Base-by-base conservation (phyloP, 1,140 invertebrate genomes). In the Anastrepha ludens region DNA sequence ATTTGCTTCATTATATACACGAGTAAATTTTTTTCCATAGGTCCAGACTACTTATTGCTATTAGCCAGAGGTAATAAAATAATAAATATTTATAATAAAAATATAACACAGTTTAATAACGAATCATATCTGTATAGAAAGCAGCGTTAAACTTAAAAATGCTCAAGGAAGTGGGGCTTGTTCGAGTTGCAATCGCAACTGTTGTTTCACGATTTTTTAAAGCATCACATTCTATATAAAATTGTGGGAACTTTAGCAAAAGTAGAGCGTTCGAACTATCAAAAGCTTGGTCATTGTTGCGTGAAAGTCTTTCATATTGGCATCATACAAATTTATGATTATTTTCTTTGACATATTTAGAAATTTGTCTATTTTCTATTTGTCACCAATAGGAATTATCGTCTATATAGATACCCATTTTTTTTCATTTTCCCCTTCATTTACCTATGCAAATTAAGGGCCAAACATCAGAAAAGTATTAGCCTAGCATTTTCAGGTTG, bases 61-160 rank as follows among this genome's bases (percentile, higher is more conserved):
- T 81, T 81, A 81, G 74, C 74, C 74, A 55, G 55, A 29, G 41
- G 15, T 74, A n/a, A 29, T 55, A 29, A 81, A 81, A 81, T 44
- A 47, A 81, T 9, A 81, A 58, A 20, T 41, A 67, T 29, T 15
- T 29, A 55, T 81, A 55, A 81, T 81, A 50, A 44, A 55, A 20
- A 81, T 55, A 81, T 81, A 81, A 81, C 44, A 74, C 67, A 74
- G 67, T 74, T 74, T 74, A 7, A 67, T 67, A 29, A 74, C 44
- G 13, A 81, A 0, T 11, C 17, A 81, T 15, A 81, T 55, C 44
- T 20, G 44, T 47, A 20, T 15, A 1, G 41, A 74, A 74, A 74
- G 67, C 67, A 74, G 67, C 41, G 41, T 41, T 74, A 41, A 47
- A 41, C 41, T 11, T 47, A 41, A 17, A 74, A 74, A n/a, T 29